Percentiles rank a stretch among this genome's conserved stretches.
Evolutionary conservation across 1,140 invertebrate genomes (phyloP).

Genomic region (Scaptomyza graminum): DNA sequence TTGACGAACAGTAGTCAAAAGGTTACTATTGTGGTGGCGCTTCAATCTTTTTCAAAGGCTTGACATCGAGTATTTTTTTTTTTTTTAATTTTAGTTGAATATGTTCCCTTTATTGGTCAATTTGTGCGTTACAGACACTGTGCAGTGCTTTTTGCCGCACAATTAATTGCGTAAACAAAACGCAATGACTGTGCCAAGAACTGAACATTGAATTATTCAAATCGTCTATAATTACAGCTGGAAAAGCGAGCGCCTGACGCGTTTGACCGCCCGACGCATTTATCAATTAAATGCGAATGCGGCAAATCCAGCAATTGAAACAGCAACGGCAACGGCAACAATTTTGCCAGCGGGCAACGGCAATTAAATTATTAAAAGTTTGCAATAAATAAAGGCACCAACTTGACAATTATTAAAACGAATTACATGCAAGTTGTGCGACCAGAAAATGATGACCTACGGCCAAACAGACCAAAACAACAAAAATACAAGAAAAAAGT

Average conservation of each 20-base stretch:
- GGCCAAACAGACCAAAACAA: slow-evolving; percentile 17
- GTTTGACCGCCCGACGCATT: slow-evolving; percentile 54
- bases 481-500: slow-evolving; percentile 1
- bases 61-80: too few species aligned
- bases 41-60: too few species aligned
- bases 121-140: slow-evolving; percentile 10
- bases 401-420: slow-evolving; percentile 80
- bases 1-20: too few species aligned
- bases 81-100: background rate
- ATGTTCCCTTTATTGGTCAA: background rate
- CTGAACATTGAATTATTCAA: slow-evolving; percentile 76
- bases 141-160: slow-evolving; percentile 48
- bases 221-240: slow-evolving; percentile 77
- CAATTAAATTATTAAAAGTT: slow-evolving; percentile 80
- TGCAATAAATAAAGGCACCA: slow-evolving; percentile 74
- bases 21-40: too few species aligned
- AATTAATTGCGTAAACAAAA: slow-evolving; percentile 80
- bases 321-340: slow-evolving; percentile 43
- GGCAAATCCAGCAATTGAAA: slow-evolving; percentile 71
- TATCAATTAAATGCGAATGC: slow-evolving; percentile 79
- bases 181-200: slow-evolving; percentile 43
- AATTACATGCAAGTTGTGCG: slow-evolving; percentile 56
- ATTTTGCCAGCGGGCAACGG: slow-evolving; percentile 27
- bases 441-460: slow-evolving; percentile 20
- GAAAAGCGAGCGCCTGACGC: slow-evolving; percentile 39